Percentiles rank a stretch among this genome's conserved stretches.
Evolutionary conservation across 1,140 invertebrate genomes (phyloP).

Genomic region (Drusus annulatus): DNA sequence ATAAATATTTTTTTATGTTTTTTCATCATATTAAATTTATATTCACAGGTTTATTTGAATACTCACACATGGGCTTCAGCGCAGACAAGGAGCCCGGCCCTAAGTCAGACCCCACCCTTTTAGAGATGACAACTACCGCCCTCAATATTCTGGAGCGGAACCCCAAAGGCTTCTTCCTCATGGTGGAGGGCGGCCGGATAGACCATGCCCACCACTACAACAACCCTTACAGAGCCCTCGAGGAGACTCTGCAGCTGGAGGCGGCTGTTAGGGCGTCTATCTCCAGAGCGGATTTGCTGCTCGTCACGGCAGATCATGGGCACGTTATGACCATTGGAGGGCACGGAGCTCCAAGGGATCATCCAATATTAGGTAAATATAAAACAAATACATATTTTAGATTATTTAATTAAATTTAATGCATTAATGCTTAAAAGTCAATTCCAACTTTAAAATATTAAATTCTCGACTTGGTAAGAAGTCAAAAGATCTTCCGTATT

Average conservation of each 20-base stretch:
- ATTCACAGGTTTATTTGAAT: constrained; percentile 72
- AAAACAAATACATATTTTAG: too few species aligned
- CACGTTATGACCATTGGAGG: constrained; percentile 81
- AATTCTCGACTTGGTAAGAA: too few species aligned
- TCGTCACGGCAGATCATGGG: constrained; percentile 82
- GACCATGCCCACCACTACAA: constrained; percentile 84
- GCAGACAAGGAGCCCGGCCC: constrained; percentile 65
- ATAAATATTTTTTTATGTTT: neutral
- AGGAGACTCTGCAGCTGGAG: constrained; percentile 79
- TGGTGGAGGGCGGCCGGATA: constrained; percentile 78
- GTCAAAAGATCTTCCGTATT: too few species aligned
- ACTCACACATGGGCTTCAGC: constrained; percentile 76
- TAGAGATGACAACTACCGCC: constrained; percentile 88
- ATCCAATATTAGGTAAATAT: constrained; percentile 77
- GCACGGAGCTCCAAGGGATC: constrained; percentile 76
- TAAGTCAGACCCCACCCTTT: constrained; percentile 74
- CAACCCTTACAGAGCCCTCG: constrained; percentile 78
- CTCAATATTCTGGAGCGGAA: constrained; percentile 82
- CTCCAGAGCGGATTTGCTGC: constrained; percentile 75
- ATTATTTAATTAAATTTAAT: too few species aligned
- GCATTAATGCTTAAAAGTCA: too few species aligned
- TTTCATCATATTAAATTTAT: too few species aligned
- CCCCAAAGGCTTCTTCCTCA: constrained; percentile 75
- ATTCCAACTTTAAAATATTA: too few species aligned
- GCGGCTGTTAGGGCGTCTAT: constrained; percentile 76